Conservation (phyloP, 1,140 invertebrate genomes). For the Bombus turneri region DNA sequence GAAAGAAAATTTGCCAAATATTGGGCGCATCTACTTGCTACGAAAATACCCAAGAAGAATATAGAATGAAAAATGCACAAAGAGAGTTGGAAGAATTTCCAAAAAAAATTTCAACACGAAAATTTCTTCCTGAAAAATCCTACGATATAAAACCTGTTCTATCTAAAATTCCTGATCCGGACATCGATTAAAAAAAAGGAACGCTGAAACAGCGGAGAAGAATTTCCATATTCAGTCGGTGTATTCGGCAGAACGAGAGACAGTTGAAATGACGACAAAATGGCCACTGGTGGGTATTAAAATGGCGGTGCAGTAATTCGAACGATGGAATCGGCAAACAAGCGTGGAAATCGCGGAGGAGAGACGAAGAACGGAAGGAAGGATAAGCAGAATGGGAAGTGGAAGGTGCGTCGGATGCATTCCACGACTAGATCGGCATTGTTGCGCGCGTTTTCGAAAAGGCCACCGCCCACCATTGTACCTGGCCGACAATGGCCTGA, state of each 20-base stretch:
- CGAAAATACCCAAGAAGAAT: too few species aligned
- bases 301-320: background rate
- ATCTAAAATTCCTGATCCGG: too few species aligned
- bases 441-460: slow-evolving; percentile 58
- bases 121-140: too few species aligned
- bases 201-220: background rate
- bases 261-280: background rate
- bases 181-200: background rate
- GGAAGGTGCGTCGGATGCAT: slow-evolving; percentile 22
- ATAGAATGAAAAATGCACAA: too few species aligned
- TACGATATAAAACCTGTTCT: too few species aligned
- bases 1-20: background rate
- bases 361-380: slow-evolving; percentile 5
- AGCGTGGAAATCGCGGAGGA: background rate
- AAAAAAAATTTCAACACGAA: too few species aligned
- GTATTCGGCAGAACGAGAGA: background rate
- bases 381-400: background rate
- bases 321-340: background rate
- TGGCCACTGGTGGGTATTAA: background rate
- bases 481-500: slow-evolving; percentile 66
- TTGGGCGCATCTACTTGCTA: background rate
- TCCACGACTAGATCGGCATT: slow-evolving; percentile 41
- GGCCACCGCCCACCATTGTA: slow-evolving; percentile 58
- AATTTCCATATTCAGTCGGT: background rate
- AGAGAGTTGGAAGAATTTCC: too few species aligned